Conservation (phyloP, 2,113 vertebrate genomes). For the Aramus guarauna region DNA sequence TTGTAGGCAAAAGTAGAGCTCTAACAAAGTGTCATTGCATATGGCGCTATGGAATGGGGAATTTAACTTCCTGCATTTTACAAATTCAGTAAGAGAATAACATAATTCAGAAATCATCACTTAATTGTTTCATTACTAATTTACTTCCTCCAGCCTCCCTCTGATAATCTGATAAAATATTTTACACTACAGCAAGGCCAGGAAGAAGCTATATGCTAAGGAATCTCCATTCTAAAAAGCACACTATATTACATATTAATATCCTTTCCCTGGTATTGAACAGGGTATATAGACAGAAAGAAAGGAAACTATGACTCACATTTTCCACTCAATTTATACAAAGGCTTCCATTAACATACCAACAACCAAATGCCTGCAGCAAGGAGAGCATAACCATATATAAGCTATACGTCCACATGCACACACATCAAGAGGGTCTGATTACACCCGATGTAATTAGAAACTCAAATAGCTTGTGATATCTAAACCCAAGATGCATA, state of each 20-base stretch:
- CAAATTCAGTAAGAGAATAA: background rate
- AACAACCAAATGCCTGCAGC: background rate
- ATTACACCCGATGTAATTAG: slow-evolving; percentile 4
- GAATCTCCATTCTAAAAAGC: background rate
- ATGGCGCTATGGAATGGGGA: background rate
- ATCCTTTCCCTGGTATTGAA: background rate
- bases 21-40: background rate
- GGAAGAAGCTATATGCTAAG: background rate
- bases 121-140: background rate
- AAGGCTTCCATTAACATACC: slow-evolving; percentile 8
- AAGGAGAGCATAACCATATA: background rate
- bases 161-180: background rate
- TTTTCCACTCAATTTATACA: slow-evolving; percentile 33
- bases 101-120: background rate
- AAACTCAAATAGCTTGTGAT: background rate
- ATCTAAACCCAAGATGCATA: background rate
- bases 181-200: background rate
- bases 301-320: slow-evolving; percentile 43
- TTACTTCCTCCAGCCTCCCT: background rate
- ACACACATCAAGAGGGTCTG: background rate
- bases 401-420: background rate
- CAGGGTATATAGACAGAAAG: background rate
- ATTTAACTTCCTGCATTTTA: background rate
- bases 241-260: background rate
- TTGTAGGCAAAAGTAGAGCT: background rate